Evolutionary conservation across 2,797 vertebrate species (phyloP), one percentile per base, ranked within the genome.

Genomic region (Leptodactylus fallax): DNA sequence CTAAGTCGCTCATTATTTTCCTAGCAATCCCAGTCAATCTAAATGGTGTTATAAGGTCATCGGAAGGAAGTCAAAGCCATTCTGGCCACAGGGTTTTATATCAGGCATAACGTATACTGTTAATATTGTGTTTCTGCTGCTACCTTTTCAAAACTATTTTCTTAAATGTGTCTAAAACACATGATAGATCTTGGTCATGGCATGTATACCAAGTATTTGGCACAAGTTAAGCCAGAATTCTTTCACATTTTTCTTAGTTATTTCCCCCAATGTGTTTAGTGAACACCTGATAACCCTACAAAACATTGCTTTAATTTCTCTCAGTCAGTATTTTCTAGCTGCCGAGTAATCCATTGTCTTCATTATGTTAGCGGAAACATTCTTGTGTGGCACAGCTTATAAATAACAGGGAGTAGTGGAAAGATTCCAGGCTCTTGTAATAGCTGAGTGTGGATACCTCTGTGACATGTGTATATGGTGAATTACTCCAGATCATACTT

Each of bases 391-490:
- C 78, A 88, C n/a, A 67, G 67, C 51, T 65, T 85, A 88, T 77
- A 88, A 85, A 88, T 88, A 85, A 58, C 58, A 53, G 13, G 45
- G 78, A 77, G 58, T 65, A 78, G 85, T 85, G 87, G 79, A 85
- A 85, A 82, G 23, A 81, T 81, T 85, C 87, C 83, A 88, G 78
- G 55, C 69, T 49, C 83, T 81, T 55, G n/a, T 85, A 88, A 81
- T 65, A 65, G 58, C 67, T 47, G 17, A 36, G 69, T 65, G 21
- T 77, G 76, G 67, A 88, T 81, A 17, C 78, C 49, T 81, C 13
- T 65, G 56, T 88, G 87, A 88, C 83, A 85, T 76, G 13, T 85
- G 87, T 89, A 74, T 78, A 89, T 58, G 76, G 55, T 58, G 25
- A n/a, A 49, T 69, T 67, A 86, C 58, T 56, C 58, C 53, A 67